Evolutionary conservation across 2,797 vertebrate genomes (phyloP).

Genomic region (Hemitrygon akajei): DNA sequence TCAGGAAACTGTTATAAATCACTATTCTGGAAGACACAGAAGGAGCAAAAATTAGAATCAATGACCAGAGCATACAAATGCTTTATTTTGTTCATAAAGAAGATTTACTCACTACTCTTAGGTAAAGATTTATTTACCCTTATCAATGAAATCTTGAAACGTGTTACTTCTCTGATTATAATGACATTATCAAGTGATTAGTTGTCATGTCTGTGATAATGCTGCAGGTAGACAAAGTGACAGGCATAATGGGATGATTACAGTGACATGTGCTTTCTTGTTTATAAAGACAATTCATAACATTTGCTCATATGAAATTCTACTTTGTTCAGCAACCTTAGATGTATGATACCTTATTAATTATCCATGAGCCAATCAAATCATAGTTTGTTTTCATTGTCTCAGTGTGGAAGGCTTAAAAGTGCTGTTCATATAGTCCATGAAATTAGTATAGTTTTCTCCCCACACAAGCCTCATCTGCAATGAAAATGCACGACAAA

Average conservation of each 20-base stretch:
- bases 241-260: background rate
- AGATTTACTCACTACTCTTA: background rate
- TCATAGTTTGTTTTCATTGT: background rate
- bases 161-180: background rate
- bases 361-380: background rate
- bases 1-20: background rate
- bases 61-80: background rate
- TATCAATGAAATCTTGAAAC: background rate
- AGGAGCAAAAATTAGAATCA: background rate
- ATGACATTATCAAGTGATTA: slow-evolving; percentile 3
- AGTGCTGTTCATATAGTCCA: background rate
- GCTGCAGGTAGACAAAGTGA: background rate
- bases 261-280: background rate
- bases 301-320: background rate
- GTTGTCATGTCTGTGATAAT: background rate
- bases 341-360: background rate
- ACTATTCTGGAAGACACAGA: background rate
- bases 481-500: background rate
- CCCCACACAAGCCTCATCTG: background rate
- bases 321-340: background rate
- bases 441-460: background rate
- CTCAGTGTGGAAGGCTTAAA: background rate
- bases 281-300: background rate
- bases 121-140: background rate
- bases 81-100: background rate